Base-by-base conservation (phyloP, 1,140 invertebrate species). In the Drosophila subpulchrella region DNA sequence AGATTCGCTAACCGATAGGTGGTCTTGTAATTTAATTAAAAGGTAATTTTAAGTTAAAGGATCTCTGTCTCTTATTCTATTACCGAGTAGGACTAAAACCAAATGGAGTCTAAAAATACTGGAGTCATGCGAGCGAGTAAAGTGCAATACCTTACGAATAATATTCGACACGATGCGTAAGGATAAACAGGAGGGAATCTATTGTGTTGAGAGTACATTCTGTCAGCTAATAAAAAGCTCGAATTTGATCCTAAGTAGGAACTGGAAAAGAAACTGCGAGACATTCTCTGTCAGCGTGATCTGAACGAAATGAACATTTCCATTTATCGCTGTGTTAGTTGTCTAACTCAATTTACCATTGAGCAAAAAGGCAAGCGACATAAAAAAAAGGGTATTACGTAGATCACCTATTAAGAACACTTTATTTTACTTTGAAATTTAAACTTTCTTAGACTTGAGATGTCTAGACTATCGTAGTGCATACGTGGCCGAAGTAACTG, bases 251-350 rank as follows among this genome's bases (percentile, higher is more conserved):
- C 42, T 60, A 47, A 20, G 6, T 51, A 94, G 94, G 93, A 94
- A 92, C 92, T 95, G 48, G 92, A 94, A 48, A 83, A 93, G 60
- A 93, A 86, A 48, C 71, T 95, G 13, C 91, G 92, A 3, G 91
- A 93, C 20, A 93, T 93, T 41, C 91, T 95, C 6, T 93, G 93
- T 6, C 88, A 92, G 42, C 92, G 94, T 62, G 91, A 93, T 53
- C 93, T 95, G 50, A 85, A 78, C 90, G 88, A 94, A 91, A 93
- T 93, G 89, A 93, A 94, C 53, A 92, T 93, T 62, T 91, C 78
- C n/a, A 86, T 94, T 10, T 95, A 94, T 74, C 93, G 93, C 65
- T 95, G 95, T 79, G 93, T 95, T 74, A 95, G 95, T 89, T 95
- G 95, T 67, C 93, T 93, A 10, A 93, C 93, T 6, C 93, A 94